These are phyloP conservation scores for Maconellicoccus hirsutus DNA, from an alignment of 1,140 invertebrate species.

Conservation along the genomic window DNA sequence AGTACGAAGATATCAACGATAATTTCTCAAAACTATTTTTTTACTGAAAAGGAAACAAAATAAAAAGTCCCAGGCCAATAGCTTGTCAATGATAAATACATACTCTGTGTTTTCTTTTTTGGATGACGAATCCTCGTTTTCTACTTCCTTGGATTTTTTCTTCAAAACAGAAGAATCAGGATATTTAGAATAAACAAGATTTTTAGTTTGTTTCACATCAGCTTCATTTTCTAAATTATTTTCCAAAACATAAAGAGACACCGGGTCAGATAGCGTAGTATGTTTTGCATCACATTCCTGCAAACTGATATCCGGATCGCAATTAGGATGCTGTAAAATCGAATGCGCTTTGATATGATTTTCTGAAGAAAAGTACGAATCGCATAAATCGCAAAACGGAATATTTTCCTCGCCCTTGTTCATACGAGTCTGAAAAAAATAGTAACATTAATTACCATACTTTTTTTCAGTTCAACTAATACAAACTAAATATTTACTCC, in stretches of 20 bases:
- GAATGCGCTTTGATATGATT: slow-evolving; percentile 12
- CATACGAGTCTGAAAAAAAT: not conserved
- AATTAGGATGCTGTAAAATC: not conserved
- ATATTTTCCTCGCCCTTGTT: not conserved
- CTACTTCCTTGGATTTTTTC: not conserved
- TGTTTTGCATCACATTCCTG: not conserved
- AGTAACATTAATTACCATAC: not conserved
- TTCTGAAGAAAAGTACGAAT: slow-evolving; percentile 6
- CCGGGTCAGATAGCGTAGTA: not conserved
- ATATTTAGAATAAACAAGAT: not conserved
- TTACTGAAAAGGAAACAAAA: too few species aligned
- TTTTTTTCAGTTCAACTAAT: not conserved
- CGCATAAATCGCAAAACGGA: not conserved
- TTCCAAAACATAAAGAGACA: not conserved
- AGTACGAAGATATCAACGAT: too few species aligned
- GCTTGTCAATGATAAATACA: too few species aligned
- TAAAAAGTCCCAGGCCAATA: too few species aligned
- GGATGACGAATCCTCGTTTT: not conserved
- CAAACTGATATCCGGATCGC: not conserved
- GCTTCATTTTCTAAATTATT: not conserved
- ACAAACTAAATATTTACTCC: not conserved
- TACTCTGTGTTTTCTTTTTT: too few species aligned
- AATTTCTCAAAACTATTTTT: too few species aligned
- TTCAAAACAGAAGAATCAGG: not conserved
- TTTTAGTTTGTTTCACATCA: not conserved